These are phyloP conservation scores for Muntiacus muntjak DNA, from an alignment of 2,113 vertebrate species.

Conservation along the genomic window DNA sequence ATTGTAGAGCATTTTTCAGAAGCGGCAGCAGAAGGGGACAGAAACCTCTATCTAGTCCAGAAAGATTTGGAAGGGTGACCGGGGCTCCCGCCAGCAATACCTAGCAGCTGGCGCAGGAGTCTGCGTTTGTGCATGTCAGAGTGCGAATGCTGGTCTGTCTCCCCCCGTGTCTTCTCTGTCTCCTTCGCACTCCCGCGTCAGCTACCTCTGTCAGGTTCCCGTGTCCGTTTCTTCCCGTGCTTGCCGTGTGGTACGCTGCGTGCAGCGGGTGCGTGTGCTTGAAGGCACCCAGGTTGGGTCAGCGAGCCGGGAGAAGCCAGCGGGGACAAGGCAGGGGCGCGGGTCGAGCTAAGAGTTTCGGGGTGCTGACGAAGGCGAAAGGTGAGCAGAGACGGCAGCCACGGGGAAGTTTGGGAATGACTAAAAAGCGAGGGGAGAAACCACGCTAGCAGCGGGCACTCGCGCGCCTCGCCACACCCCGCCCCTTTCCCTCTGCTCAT, in stretches of 20 bases:
- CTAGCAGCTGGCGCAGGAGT: not conserved
- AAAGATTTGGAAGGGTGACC: not conserved
- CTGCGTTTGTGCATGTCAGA: not conserved
- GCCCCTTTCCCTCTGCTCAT: slow-evolving; percentile 21
- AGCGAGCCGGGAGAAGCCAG: not conserved
- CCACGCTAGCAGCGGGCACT: not conserved
- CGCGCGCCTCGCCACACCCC: not conserved
- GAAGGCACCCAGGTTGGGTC: not conserved
- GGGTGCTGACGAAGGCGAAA: not conserved
- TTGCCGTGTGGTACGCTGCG: not conserved
- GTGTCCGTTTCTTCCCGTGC: slow-evolving; percentile 12
- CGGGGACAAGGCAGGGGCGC: not conserved
- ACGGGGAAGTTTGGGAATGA: slow-evolving; percentile 52
- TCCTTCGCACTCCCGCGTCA: not conserved
- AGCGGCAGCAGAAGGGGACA: slow-evolving; percentile 13
- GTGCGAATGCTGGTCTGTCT: slow-evolving; percentile 22
- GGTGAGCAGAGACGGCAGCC: slow-evolving; percentile 8
- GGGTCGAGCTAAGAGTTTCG: slow-evolving; percentile 43
- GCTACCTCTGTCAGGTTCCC: not conserved
- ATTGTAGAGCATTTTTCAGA: slow-evolving; percentile 52
- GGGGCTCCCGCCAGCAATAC: not conserved
- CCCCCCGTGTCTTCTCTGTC: not conserved
- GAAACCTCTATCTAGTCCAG: not conserved
- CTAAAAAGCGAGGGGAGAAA: slow-evolving; percentile 1
- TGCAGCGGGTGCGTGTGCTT: not conserved